Percentiles rank a stretch among this genome's conserved stretches.
These are phyloP conservation scores for Zaprionus kolodkinae DNA, from an alignment of 1,140 invertebrate species.

Conservation along the genomic window DNA sequence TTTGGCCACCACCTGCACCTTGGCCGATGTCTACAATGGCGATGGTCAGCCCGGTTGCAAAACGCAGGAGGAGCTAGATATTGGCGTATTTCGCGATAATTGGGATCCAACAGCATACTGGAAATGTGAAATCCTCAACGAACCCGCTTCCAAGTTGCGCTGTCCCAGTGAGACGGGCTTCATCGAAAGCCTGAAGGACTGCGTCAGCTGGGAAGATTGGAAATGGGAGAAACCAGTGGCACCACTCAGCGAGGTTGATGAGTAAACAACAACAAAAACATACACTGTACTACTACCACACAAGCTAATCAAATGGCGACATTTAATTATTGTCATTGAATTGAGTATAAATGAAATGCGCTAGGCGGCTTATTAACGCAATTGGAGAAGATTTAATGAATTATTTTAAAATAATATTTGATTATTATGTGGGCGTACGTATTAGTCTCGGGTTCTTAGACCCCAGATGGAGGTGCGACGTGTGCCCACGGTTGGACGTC, in stretches of 20 bases:
- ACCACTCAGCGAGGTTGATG: slow-evolving; percentile 59
- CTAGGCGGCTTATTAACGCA: slow-evolving; percentile 40
- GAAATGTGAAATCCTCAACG: slow-evolving; percentile 60
- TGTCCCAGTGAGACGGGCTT: slow-evolving; percentile 61
- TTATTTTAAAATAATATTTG: background rate
- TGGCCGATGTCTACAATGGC: slow-evolving; percentile 48
- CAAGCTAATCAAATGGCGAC: slow-evolving; percentile 19
- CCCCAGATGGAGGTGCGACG: slow-evolving; percentile 95
- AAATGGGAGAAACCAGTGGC: slow-evolving; percentile 59
- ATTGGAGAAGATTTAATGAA: slow-evolving; percentile 22
- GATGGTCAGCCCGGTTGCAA: slow-evolving; percentile 68
- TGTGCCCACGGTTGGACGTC: slow-evolving; percentile 93
- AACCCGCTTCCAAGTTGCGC: slow-evolving; percentile 41
- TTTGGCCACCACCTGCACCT: slow-evolving; percentile 31
- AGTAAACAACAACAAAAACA: slow-evolving; percentile 23
- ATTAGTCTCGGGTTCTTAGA: slow-evolving; percentile 91
- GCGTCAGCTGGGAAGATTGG: slow-evolving; percentile 70
- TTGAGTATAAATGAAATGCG: slow-evolving; percentile 52
- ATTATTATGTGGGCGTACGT: background rate
- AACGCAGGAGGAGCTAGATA: slow-evolving; percentile 57
- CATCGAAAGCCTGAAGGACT: slow-evolving; percentile 66
- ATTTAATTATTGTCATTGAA: slow-evolving; percentile 64
- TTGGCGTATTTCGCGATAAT: slow-evolving; percentile 55
- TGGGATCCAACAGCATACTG: slow-evolving; percentile 73
- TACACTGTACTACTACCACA: slow-evolving; percentile 9